A percentile compares a stretch with the other conserved stretches of the same genome.
Evolutionary conservation across 2,888 invertebrate genomes (phyloP).

Genomic region (Rapana venosa): DNA sequence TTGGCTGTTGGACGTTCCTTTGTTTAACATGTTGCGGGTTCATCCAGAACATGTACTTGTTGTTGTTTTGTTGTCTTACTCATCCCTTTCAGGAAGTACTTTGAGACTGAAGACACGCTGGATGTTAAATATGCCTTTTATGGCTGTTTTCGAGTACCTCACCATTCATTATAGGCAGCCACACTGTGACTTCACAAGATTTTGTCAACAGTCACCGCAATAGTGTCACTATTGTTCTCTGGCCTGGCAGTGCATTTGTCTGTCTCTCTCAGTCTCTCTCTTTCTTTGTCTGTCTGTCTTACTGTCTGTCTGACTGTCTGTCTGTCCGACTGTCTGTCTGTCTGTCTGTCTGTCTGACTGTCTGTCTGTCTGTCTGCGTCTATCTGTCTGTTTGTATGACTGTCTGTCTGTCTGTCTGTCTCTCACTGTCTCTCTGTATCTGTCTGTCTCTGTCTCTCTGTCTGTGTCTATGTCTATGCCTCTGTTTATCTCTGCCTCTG

Average conservation of each 20-base stretch:
- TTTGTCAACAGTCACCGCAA: no score
- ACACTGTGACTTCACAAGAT: no score
- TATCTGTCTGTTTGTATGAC: constrained; percentile 22
- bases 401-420: constrained; percentile 4
- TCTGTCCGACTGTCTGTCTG: constrained; percentile 1
- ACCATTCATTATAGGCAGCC: no score
- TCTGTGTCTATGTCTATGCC: constrained; percentile 19
- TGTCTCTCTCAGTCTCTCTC: constrained; percentile 13
- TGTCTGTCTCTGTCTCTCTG: constrained; percentile 5
- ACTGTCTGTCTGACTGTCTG: neutral
- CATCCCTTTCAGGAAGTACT: no score
- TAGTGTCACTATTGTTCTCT: neutral
- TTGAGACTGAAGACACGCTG: no score
- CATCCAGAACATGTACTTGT: no score
- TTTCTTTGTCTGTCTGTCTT: constrained; percentile 20
- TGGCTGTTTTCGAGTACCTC: no score
- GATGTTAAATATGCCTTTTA: no score
- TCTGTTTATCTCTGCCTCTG: neutral
- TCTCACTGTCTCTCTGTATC: constrained; percentile 2
- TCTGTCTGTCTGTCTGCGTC: neutral
- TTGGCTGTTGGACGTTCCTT: no score
- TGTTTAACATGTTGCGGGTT: no score
- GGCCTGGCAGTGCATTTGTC: neutral
- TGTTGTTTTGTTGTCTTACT: no score
- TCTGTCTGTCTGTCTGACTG: constrained; percentile 25